phyloP scores from a whole-genome alignment of 1,140 invertebrate genomes.

The Akabosia matsudoensis region DNA sequence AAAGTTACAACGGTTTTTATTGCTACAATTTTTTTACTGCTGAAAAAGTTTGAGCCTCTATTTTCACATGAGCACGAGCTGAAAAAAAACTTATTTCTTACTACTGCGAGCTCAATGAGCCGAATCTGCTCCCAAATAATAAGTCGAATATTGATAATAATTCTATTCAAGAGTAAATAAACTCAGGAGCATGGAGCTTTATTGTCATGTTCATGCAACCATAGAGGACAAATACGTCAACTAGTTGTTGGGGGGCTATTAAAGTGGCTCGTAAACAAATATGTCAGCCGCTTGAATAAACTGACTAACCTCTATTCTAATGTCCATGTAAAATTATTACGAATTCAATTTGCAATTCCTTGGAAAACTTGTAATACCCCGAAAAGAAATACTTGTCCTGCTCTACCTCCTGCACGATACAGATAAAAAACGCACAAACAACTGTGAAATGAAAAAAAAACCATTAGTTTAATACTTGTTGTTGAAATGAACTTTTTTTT shows the following conservation, averaged over 20 bases:
- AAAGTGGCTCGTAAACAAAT: no score
- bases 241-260: no score
- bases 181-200: neutral
- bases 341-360: no score
- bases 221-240: neutral
- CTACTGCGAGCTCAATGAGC: neutral
- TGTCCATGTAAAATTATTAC: no score
- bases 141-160: neutral
- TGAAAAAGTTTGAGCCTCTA: neutral
- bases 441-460: neutral
- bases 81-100: neutral
- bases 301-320: no score
- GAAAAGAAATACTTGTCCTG: neutral
- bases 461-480: neutral
- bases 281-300: neutral
- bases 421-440: neutral
- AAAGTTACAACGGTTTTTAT: constrained; percentile 9
- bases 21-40: neutral
- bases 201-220: neutral
- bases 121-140: neutral
- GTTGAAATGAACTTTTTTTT: neutral
- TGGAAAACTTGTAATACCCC: no score
- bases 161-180: neutral
- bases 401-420: neutral
- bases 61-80: neutral